Base-by-base conservation (phyloP, 1,140 invertebrate species). In the Papilio polyxenes region DNA sequence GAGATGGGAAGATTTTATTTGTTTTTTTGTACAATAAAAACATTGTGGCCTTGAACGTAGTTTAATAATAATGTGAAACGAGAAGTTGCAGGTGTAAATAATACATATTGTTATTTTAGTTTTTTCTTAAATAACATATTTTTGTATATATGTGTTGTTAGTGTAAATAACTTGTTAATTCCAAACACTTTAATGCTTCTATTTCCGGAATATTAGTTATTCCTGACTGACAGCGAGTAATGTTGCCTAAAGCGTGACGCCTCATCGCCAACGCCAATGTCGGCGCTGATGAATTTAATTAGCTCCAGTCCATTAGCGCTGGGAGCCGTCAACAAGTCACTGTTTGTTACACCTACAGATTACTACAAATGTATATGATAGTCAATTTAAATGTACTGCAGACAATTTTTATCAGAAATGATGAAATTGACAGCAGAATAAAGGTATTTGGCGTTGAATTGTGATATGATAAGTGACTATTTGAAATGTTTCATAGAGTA, bases 231-330 rank as follows among this genome's bases (percentile, higher is more conserved):
- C 51, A 77, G 49, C 75, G 31, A 53, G 20, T 49, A 77, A 77
- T 77, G 75, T 77, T 77, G 44, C 51, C 75, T 77, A 17, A 51
- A 53, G 75, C 31, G 75, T 77, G 48, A 77, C 51, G 75, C 75
- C 49, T 77, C 75, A 77, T 77, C 51, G 48, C 31, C 23, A 7
- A 44, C 4, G 40, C 40, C 15, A 17, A 17, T 13, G 51, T 1
- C 17, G 75, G 51, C 51, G 75, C 23, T 56, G 75, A 56, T 49
- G 51, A 77, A 77, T 77, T 77, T 77, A 77, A 77, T 77, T 77
- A 77, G n/a, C 44, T 77, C 17, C 51, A 31, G 75, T 53, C 49
- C 44, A 77, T 77, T 77, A 77, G 13, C 23, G 20, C 17, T 53
- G 75, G 31, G 31, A 77, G 75, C 75, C 20, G 75, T 72, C 65